Evolutionary conservation across 1,140 invertebrate genomes (phyloP).

Genomic region (Anastrepha ludens): DNA sequence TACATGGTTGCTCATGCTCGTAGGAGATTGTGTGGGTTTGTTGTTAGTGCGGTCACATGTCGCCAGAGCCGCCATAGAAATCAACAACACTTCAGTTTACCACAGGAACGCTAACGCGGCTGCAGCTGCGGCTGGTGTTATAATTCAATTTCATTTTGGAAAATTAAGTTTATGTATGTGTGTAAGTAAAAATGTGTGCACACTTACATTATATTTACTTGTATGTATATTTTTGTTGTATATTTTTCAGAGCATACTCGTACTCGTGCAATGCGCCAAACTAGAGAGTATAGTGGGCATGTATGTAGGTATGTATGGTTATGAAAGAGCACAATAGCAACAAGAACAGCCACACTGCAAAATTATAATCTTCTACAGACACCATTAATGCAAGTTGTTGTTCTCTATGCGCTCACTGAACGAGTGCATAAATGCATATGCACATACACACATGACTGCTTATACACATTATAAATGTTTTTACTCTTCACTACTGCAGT

Average conservation of each 20-base stretch:
- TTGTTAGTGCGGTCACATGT: slow-evolving; percentile 26
- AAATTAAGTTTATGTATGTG: slow-evolving; percentile 31
- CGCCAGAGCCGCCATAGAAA: slow-evolving; percentile 8
- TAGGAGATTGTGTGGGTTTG: background rate
- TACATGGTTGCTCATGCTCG: background rate
- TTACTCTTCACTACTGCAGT: background rate
- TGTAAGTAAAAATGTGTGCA: too few species aligned
- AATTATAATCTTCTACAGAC: slow-evolving; percentile 35
- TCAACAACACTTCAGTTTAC: slow-evolving; percentile 30
- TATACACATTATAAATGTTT: background rate
- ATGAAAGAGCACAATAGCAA: background rate
- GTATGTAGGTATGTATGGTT: too few species aligned
- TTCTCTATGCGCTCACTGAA: background rate
- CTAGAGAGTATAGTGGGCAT: background rate
- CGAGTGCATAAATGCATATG: background rate
- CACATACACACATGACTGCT: background rate
- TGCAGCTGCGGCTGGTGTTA: slow-evolving; percentile 23
- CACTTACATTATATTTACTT: background rate
- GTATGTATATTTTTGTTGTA: background rate
- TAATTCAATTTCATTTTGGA: slow-evolving; percentile 49
- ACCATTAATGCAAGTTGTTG: slow-evolving; percentile 1
- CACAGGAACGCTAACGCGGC: slow-evolving; percentile 1
- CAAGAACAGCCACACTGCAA: slow-evolving; percentile 7
- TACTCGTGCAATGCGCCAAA: background rate
- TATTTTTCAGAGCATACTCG: background rate